These are phyloP conservation scores for Thrips palmi DNA, from an alignment of 1,140 invertebrate species.

Conservation along the genomic window DNA sequence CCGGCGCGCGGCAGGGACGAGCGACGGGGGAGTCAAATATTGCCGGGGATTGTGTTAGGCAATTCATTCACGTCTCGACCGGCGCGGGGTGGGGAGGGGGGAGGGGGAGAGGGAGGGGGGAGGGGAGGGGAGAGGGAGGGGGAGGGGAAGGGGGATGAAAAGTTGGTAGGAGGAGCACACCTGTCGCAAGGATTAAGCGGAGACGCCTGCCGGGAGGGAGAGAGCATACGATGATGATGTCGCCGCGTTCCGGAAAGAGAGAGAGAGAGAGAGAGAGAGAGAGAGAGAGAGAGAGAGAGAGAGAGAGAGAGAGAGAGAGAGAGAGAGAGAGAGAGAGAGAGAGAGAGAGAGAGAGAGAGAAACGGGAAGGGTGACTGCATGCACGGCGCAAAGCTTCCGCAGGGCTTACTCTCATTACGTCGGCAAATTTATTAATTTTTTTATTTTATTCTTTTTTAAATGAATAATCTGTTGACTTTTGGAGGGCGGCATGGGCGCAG, in stretches of 20 bases:
- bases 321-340: background rate
- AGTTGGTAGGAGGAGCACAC: conserved; percentile 3
- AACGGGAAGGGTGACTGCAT: background rate
- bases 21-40: too few relatives aligned
- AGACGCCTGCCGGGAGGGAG: background rate
- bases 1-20: too few relatives aligned
- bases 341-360: background rate
- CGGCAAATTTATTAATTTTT: background rate
- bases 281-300: background rate
- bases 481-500: background rate
- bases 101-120: background rate
- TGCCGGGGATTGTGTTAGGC: too few relatives aligned
- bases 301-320: background rate
- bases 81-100: background rate
- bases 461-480: background rate
- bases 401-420: background rate
- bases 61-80: too few relatives aligned
- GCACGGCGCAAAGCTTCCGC: background rate
- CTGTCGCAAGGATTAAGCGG: background rate
- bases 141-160: conserved; percentile 4
- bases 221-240: background rate
- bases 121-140: background rate
- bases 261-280: conserved; percentile 2
- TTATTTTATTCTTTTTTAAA: background rate
- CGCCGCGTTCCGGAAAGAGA: background rate